Evolutionary conservation across 2,797 vertebrate species (phyloP), one percentile per base, ranked within the genome.

Genomic region (Vipera ursinii): DNA sequence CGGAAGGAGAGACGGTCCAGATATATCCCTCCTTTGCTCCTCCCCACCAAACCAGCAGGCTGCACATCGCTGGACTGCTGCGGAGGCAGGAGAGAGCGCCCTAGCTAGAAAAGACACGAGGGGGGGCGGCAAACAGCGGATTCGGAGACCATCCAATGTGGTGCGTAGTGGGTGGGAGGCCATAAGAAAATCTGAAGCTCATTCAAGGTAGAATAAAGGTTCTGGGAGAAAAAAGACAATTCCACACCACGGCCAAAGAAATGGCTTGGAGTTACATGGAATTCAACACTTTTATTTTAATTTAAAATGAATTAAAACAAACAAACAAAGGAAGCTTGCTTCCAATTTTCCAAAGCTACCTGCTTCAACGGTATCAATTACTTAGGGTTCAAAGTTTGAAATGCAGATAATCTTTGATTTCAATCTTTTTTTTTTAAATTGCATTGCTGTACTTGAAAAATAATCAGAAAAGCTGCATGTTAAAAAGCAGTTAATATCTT

Each of bases 1-100:
- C 65, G 96, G 95, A 7, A 94, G 65, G 12, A 96, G 94, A 53
- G 94, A 78, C 20, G n/a, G 24, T 89, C 92, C 94, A 22, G 94
- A 65, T 48, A 93, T 85, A 60, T 93, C 91, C 88, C 10, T 7
- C 82, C 82, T 38, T 61, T 92, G 63, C 26, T 88, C 92, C 32
- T 1, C 22, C 69, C 6, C 60, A 10, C 20, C 73, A 48, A 91
- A 73, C 12, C 3, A 51, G 60, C 13, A 86, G 26, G 24, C 32
- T 91, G 5, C 9, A 14, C 12, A 53, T n/a, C 15, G 0, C 51
- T 91, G 51, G 9, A 63, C 3, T 86, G 78, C n/a, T 32, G 17
- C 22, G 17, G 48, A 15, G 17, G 22, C 44, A 32, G 10, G 5
- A 1, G 82, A 32, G 69, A 59, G 89, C 15, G 48, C 12, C 48